Percentiles rank a stretch among this genome's conserved stretches.
phyloP scores from a whole-genome alignment of 2,888 invertebrate genomes.

The Anthoptus insignis region DNA sequence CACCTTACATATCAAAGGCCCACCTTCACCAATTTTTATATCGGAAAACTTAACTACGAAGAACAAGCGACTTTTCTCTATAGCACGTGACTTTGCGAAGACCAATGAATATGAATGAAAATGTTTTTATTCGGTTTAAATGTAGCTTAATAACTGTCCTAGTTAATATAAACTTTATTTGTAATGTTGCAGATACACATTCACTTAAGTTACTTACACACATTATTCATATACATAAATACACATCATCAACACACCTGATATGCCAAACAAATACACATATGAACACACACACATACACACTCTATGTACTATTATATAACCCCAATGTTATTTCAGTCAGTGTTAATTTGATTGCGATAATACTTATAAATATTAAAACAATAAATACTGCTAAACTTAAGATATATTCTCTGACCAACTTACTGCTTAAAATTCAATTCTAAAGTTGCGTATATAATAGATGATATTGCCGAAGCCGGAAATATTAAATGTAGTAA shows the following conservation, averaged over 20 bases:
- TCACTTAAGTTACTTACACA: not conserved
- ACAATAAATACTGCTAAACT: not conserved
- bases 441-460: not conserved
- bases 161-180: conserved; percentile 2
- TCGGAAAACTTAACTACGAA: conserved; percentile 28
- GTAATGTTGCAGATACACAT: not conserved
- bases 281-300: not conserved
- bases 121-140: not conserved
- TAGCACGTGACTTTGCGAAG: conserved; percentile 20
- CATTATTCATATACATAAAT: not conserved
- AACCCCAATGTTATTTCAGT: no score
- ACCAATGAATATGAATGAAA: not conserved
- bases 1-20: not conserved
- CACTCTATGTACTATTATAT: no score
- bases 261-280: not conserved
- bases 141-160: no score
- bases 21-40: conserved; percentile 11
- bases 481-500: conserved; percentile 1
- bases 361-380: not conserved
- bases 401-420: not conserved
- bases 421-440: conserved; percentile 1
- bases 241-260: no score
- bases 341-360: no score
- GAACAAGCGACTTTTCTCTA: conserved; percentile 11
- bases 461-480: not conserved